Percentiles rank a stretch among this genome's conserved stretches.
Evolutionary conservation across 2,113 vertebrate species (phyloP).

Genomic region (Heteronetta atricapilla): DNA sequence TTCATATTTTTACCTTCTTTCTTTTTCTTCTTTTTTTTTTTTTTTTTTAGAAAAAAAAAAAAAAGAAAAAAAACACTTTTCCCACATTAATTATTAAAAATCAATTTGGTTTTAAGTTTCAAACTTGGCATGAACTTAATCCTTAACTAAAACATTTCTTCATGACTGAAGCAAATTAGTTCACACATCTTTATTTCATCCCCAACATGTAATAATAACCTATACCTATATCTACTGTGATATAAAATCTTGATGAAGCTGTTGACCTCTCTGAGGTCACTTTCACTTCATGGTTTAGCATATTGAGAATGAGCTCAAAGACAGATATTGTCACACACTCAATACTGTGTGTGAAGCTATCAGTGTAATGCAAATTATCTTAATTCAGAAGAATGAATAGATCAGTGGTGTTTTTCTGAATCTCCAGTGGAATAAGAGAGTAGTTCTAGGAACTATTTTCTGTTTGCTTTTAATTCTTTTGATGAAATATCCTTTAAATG

Average conservation of each 20-base stretch:
- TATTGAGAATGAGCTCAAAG: neutral
- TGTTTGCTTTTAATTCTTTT: neutral
- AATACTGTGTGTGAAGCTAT: neutral
- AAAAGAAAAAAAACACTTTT: neutral
- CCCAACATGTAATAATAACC: neutral
- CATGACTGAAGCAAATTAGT: neutral
- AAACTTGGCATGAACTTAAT: neutral
- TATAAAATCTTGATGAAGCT: neutral
- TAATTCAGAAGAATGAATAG: neutral
- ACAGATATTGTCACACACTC: neutral
- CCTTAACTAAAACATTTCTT: neutral
- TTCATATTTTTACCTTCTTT: neutral
- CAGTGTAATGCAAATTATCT: neutral
- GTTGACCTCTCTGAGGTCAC: neutral
- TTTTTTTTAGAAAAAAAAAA: neutral
- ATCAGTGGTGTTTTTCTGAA: neutral
- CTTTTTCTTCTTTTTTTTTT: too few relatives aligned
- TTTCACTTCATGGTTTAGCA: neutral
- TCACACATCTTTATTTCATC: neutral
- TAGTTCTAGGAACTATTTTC: neutral
- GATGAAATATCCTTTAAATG: neutral
- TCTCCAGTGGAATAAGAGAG: neutral
- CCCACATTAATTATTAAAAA: neutral
- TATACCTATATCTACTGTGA: fast-evolving
- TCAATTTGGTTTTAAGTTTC: neutral